Percentiles rank a stretch among this genome's conserved stretches.
Conservation (phyloP, 2,797 vertebrate genomes). For the Anableps anableps region DNA sequence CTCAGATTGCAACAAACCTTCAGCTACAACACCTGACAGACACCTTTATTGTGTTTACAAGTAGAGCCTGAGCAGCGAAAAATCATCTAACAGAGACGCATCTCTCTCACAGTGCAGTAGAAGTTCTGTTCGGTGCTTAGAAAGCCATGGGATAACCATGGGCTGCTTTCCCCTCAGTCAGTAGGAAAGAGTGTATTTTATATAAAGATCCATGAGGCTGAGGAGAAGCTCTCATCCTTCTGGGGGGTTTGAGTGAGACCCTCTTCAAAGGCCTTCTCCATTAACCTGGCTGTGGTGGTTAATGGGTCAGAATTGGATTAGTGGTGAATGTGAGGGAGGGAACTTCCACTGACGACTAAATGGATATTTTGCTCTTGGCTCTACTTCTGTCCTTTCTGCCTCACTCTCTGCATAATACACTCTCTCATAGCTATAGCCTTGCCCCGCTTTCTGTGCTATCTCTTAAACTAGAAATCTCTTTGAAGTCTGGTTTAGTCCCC, state of each 20-base stretch:
- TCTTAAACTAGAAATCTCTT: conserved; percentile 39
- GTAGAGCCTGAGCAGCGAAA: not conserved
- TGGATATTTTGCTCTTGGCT: conserved; percentile 38
- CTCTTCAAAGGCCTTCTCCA: conserved; percentile 56
- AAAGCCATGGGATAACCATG: not conserved
- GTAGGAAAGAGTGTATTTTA: conserved; percentile 4
- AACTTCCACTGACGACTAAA: conserved; percentile 41
- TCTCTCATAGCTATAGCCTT: conserved; percentile 1
- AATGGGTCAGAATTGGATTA: conserved; percentile 70
- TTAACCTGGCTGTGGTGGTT: conserved; percentile 66
- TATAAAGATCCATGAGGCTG: conserved; percentile 25
- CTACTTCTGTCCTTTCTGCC: conserved; percentile 37
- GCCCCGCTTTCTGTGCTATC: conserved; percentile 31
- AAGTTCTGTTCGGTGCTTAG: not conserved
- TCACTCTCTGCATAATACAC: conserved; percentile 18
- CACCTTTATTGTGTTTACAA: not conserved
- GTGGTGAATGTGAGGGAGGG: conserved; percentile 34
- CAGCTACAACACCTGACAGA: not conserved
- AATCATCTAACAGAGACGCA: not conserved
- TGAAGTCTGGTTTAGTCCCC: conserved; percentile 44
- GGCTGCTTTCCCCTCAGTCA: not conserved
- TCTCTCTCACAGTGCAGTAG: not conserved
- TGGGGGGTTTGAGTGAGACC: conserved; percentile 50
- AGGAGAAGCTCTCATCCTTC: conserved; percentile 51
- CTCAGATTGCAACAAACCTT: not conserved